phyloP scores from a whole-genome alignment of 2,797 vertebrate species.

The Gadopsis marmoratus region DNA sequence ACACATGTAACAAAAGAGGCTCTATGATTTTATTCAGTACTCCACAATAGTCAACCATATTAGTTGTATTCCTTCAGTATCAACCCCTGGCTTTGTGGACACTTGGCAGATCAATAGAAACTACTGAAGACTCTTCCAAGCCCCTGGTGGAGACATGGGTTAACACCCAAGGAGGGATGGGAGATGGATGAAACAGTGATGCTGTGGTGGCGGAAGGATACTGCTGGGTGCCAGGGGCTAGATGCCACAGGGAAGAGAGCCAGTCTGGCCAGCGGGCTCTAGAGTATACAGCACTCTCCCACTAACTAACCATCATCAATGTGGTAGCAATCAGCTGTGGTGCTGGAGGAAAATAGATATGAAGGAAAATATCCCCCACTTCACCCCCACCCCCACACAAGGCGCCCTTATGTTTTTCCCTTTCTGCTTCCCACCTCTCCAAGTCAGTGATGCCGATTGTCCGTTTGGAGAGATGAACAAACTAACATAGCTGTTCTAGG shows the following conservation, averaged over 20 bases:
- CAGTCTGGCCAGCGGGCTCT: slow-evolving; percentile 64
- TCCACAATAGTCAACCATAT: slow-evolving; percentile 23
- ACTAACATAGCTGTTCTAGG: slow-evolving; percentile 74
- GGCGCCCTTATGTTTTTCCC: slow-evolving; percentile 58
- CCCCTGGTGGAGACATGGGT: slow-evolving; percentile 43
- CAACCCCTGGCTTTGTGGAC: slow-evolving; percentile 50
- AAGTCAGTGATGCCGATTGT: slow-evolving; percentile 62
- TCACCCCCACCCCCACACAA: slow-evolving; percentile 38
- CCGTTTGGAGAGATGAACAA: slow-evolving; percentile 74
- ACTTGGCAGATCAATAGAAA: slow-evolving; percentile 56
- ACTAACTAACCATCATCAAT: slow-evolving; percentile 78
- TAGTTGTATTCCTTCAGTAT: slow-evolving; percentile 47
- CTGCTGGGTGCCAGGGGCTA: slow-evolving; percentile 46
- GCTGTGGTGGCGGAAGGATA: slow-evolving; percentile 51
- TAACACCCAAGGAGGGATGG: slow-evolving; percentile 38
- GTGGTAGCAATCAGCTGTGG: slow-evolving; percentile 84
- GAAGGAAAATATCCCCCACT: slow-evolving; percentile 63
- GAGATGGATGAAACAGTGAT: slow-evolving; percentile 53
- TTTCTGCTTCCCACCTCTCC: slow-evolving; percentile 44
- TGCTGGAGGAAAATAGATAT: slow-evolving; percentile 64
- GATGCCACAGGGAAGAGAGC: slow-evolving; percentile 56
- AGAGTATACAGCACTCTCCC: slow-evolving; percentile 56
- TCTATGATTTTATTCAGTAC: slow-evolving; percentile 55
- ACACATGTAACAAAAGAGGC: slow-evolving; percentile 54
- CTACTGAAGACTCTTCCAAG: slow-evolving; percentile 38